Base-by-base conservation (phyloP, 2,888 invertebrate genomes). In the Phorcus lineatus region DNA sequence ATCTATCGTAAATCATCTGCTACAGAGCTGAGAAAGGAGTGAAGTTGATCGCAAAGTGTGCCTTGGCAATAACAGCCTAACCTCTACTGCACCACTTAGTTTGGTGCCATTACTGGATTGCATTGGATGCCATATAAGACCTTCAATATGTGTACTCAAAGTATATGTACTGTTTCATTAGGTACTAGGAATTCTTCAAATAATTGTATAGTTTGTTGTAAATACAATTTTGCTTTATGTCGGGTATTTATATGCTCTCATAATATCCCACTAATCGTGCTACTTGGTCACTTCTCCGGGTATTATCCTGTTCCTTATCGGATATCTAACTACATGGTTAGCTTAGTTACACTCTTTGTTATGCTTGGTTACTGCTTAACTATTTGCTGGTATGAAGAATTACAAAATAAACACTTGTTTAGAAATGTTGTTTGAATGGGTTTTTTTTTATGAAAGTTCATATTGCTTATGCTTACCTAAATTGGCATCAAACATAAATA, bases 221-320 rank as follows among this genome's bases (percentile, higher is more conserved):
- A n/a, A 78, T 81, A 78, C 31, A 7, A 28, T 31, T 52, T 52
- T 53, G 53, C 47, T 40, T 19, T 52, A 31, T 52, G 82, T 47
- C 31, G 78, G n/a, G 74, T 82, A 78, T 82, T 84, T 78, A 54
- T 80, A 53, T 84, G 80, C 70, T 85, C 86, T 79, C 81, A 80
- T 55, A 86, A 85, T 79, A 83, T 89, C 52, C 82, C 86, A 57
- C 78, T 86, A n/a, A 82, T 83, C 80, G 67, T 87, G n/a, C 77
- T 89, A 53, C 86, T 86, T 82, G 88, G 88, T 19, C 89, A 90
- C 83, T 91, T 87, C 84, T 90, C 89, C 80, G 89, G 90, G 47
- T 86, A 87, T 77, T 92, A 88, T 84, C 91, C 91, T 54, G 81
- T 88, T 7, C 91, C 92, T 4, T 91, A 86, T 85, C 82, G 91